Conservation (phyloP, 2,113 vertebrate genomes). For the Pica pica region DNA sequence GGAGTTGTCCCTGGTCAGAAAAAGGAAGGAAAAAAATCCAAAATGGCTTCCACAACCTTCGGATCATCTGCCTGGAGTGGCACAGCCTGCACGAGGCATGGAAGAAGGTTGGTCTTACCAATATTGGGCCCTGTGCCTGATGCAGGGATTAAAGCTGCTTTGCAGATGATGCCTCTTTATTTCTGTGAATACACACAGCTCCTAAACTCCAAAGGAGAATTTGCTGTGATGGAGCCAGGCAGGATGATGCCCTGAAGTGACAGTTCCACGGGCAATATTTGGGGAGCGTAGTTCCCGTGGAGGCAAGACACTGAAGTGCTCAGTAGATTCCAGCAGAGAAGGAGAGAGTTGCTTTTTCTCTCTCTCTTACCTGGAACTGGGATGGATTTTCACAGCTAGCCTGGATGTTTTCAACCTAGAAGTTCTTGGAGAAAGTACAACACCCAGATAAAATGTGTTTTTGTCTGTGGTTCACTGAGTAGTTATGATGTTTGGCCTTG, state of each 20-base stretch:
- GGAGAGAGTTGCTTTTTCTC: not conserved
- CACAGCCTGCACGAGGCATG: not conserved
- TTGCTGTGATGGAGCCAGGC: rapidly evolving
- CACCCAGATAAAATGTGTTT: slow-evolving; percentile 31
- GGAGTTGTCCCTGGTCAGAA: not conserved
- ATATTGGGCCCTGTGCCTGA: rapidly evolving
- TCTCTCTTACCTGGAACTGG: not conserved
- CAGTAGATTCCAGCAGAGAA: not conserved
- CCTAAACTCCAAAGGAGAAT: not conserved
- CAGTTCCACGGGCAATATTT: rapidly evolving
- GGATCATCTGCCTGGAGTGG: not conserved
- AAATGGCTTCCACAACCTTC: not conserved
- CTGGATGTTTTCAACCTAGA: not conserved
- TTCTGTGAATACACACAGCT: not conserved
- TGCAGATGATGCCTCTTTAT: not conserved
- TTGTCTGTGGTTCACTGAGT: slow-evolving; percentile 7
- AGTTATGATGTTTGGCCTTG: not conserved
- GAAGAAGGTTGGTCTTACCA: not conserved
- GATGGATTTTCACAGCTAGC: not conserved
- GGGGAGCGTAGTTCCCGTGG: rapidly evolving
- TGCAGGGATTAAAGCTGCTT: not conserved
- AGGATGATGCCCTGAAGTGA: not conserved
- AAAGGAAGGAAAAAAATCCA: not conserved
- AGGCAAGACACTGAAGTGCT: not conserved
- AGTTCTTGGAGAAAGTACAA: slow-evolving; percentile 28